Base-by-base conservation (phyloP, 2,888 invertebrate species). In the Agrypnus murinus region DNA sequence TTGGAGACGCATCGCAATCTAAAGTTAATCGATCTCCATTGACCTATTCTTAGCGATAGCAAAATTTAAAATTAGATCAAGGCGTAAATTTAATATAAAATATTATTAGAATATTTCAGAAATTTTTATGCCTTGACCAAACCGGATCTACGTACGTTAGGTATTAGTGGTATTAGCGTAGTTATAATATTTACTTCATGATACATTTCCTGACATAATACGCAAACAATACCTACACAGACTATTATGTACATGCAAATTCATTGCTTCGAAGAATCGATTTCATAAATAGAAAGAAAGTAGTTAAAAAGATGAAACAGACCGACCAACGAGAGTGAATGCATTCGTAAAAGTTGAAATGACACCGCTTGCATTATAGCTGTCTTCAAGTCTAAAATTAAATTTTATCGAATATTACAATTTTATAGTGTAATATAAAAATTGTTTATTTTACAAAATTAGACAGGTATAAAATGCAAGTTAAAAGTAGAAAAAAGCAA, bases 351-450 rank as follows among this genome's bases (percentile, higher is more conserved):
- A 25, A 25, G 25, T 5, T 25, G 5, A 25, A 25, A 25, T 25
- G 25, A 25, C 5, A 25, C 25, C 25, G 25, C 25, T n/a, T 3
- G 25, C 31, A 19, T 46, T 9, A 17, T 25, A 1, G 19, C 50
- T 50, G 25, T 31, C 25, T 50, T 50, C 50, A 50, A 5, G 9
- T 50, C 31, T 50, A 50, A 50, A 50, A 50, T 31, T 50, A 50
- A n/a, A 17, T 25, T 50, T 25, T 31, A 50, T 50, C 31, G 50
- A 50, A 50, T 12, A 31, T 12, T 50, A 31, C n/a, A 31, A 12
- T 12, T 10, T 50, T 50, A n/a, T n/a, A n/a, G n/a, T n/a, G n/a
- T n/a, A n/a, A n/a, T n/a, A n/a, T n/a, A 48, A 48, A 48, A 48
- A 48, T 48, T 25, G 48, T 25, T 8, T 15, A 10, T 17, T 48